phyloP scores from a whole-genome alignment of 1,140 invertebrate genomes.

The Prorops nasuta region DNA sequence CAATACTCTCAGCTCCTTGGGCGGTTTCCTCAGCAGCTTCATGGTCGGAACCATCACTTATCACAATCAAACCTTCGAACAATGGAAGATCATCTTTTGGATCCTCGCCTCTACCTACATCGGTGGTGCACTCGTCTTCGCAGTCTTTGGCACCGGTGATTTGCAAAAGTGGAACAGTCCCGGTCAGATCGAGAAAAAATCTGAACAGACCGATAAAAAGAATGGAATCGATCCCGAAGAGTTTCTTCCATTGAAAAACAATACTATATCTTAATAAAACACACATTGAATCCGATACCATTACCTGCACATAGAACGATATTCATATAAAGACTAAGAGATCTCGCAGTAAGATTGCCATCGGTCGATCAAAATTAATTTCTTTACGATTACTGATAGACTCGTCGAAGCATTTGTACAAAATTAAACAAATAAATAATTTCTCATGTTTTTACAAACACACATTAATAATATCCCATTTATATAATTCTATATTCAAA shows the following conservation, averaged over 20 bases:
- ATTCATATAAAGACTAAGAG: too few species aligned
- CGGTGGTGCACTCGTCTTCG: slow-evolving; percentile 67
- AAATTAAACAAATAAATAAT: too few species aligned
- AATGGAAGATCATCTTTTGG: slow-evolving; percentile 86
- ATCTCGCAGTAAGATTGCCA: too few species aligned
- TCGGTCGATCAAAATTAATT: too few species aligned
- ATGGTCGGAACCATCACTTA: slow-evolving; percentile 83
- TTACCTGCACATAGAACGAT: not conserved
- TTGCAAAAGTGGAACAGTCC: slow-evolving; percentile 67
- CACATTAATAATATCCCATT: too few species aligned
- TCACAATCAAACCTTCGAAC: slow-evolving; percentile 68
- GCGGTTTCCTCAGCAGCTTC: slow-evolving; percentile 80
- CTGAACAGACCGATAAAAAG: not conserved
- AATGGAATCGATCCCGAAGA: slow-evolving; percentile 14
- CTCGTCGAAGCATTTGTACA: too few species aligned
- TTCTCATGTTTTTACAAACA: too few species aligned
- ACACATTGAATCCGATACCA: too few species aligned
- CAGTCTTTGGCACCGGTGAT: slow-evolving; percentile 69
- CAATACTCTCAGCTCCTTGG: slow-evolving; percentile 85
- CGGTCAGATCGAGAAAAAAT: slow-evolving; percentile 6
- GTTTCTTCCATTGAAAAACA: slow-evolving; percentile 29
- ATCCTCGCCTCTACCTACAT: slow-evolving; percentile 73
- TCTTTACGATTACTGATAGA: too few species aligned
- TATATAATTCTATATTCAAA: too few species aligned
- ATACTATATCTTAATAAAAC: slow-evolving; percentile 22